Base-by-base conservation (phyloP, 2,888 invertebrate species). In the Gibbula magus region DNA sequence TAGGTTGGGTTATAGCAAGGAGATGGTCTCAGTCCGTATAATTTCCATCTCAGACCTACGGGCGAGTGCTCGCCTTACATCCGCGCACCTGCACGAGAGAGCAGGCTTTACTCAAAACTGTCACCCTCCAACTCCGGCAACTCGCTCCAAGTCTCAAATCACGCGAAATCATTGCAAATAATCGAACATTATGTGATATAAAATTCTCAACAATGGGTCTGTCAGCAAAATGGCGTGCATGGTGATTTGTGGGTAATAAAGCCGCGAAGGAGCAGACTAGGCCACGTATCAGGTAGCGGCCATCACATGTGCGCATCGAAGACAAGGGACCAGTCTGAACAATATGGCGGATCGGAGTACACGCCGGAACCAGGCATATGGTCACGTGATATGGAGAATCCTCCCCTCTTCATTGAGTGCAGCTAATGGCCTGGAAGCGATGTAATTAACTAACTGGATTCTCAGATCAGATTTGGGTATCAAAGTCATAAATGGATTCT, bases 171-270 rank as follows among this genome's bases (percentile, higher is more conserved):
- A 61, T 61, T 61, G 29, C 61, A 61, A 61, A 61, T 61, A 61
- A 61, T 61, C 61, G 61, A 61, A 61, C 61, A 61, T 61, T 61
- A 61, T 61, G 61, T 20, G 61, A 61, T 61, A 61, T 61, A 61
- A 61, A 61, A 61, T 61, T 61, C 61, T 61, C 61, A 61, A 61
- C 61, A 61, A 61, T 25, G 61, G 29, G 22, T 61, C 61, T 61
- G 61, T 61, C 61, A 61, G 29, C 61, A 61, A 61, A 61, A 61
- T 61, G 61, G 61, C 61, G 61, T 29, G 61, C 29, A 25, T 16
- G 61, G 61, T 61, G 61, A 61, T 61, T 61, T 61, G 61, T 61
- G 61, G 61, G 61, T 61, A 25, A 25, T 61, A 61, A 61, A 61
- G 25, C 61, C 29, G 29, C 61, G 22, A 61, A 29, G 25, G 29